These are phyloP conservation scores for Motacilla alba DNA, from an alignment of 2,113 vertebrate genomes.

Conservation along the genomic window DNA sequence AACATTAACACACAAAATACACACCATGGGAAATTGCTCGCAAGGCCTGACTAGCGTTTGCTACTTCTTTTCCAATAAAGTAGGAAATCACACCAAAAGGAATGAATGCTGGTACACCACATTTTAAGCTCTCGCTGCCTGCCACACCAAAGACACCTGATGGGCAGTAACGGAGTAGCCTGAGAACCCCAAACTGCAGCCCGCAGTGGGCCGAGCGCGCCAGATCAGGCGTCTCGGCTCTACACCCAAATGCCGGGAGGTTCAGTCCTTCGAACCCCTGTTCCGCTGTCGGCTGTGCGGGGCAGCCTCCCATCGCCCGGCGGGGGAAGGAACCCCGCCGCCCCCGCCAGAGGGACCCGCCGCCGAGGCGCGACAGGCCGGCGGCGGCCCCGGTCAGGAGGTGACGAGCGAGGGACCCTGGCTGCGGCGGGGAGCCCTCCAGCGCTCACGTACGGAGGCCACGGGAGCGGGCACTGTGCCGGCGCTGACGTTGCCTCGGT, in stretches of 20 bases:
- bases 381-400: rapidly evolving
- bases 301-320: too few relatives aligned
- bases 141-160: not conserved
- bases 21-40: rapidly evolving
- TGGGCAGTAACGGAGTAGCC: rapidly evolving
- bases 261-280: not conserved
- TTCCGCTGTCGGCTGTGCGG: not conserved
- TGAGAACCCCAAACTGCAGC: rapidly evolving
- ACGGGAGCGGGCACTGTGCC: rapidly evolving
- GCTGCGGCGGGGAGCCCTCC: not conserved
- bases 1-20: not conserved
- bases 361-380: not conserved
- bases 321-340: too few relatives aligned
- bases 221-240: too few relatives aligned
- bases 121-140: not conserved
- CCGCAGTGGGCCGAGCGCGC: too few relatives aligned
- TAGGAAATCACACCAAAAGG: not conserved
- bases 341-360: rapidly evolving
- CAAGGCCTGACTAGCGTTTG: not conserved
- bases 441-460: not conserved
- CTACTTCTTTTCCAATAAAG: not conserved
- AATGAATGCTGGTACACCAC: rapidly evolving
- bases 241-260: not conserved
- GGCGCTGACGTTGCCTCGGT: rapidly evolving
- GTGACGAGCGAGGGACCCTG: rapidly evolving